Base-by-base conservation (phyloP, 2,113 vertebrate species). In the Haplotaxodon microlepis region DNA sequence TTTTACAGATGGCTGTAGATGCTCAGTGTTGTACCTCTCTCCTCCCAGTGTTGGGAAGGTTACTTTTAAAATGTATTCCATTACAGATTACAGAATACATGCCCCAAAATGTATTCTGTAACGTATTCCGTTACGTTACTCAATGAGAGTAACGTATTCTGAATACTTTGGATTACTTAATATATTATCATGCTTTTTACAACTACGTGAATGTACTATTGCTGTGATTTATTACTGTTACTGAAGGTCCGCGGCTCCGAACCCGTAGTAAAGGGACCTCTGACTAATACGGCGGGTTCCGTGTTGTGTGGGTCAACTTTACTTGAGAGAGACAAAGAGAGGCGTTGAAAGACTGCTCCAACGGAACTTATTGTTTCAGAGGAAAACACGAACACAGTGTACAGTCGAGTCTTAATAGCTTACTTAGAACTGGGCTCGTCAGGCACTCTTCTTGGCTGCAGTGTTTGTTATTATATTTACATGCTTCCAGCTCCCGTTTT, bases 241-340 rank as follows among this genome's bases (percentile, higher is more conserved):
- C 1, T 54, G 51, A 21, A 21, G 51, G 51, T 21, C n/a, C 1
- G 1, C n/a, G n/a, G 51, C 51, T 6, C 51, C 1, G 3, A 21
- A 2, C 19, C 0, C 3, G 0, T 53, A 53, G 19, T 53, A 53
- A 53, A 53, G 19, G 19, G 11, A 21, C 51, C 51, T 53, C 51
- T 53, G 51, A 1, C 40, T 42, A 12, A 12, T 42, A 1, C 1
- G 0, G 1, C 1, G 9, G 19, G 19, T 6, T 21, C 19, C 3
- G 1, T 53, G 2, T 10, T 53, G 51, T 53, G 1, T 53, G 50
- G 2, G 9, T 5, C 19, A 53, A 53, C 3, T 53, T 53, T 51
- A 3, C 19, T 51, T 0, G 5, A 1, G 0, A 51, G 50, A 51
- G 9, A 51, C 19, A 51, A 0, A 51, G 50, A 51, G 47, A 5